These are phyloP conservation scores for Epinephelus malabaricus DNA, from an alignment of 2,797 vertebrate genomes.

Conservation along the genomic window DNA sequence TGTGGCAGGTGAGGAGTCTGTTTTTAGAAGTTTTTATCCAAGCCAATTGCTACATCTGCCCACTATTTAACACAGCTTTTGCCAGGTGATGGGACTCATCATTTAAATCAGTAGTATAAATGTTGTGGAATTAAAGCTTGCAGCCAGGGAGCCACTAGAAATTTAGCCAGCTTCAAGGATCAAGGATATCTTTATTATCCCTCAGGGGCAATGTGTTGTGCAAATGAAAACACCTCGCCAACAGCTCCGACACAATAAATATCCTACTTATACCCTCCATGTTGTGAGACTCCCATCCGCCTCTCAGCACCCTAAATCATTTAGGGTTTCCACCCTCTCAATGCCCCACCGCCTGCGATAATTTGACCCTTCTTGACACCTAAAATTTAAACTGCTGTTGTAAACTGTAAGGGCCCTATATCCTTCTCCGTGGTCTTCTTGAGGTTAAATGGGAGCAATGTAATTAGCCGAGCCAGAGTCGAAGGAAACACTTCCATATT, in stretches of 20 bases:
- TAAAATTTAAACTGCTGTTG: neutral
- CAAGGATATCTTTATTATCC: no score
- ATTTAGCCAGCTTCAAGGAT: neutral
- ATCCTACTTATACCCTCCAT: neutral
- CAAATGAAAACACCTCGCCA: neutral
- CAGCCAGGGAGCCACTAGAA: neutral
- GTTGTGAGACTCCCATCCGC: neutral
- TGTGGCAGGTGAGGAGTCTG: constrained; percentile 4
- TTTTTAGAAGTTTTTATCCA: neutral
- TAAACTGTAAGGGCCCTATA: neutral
- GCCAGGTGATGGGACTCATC: constrained; percentile 9
- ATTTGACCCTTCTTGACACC: neutral
- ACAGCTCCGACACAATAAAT: neutral
- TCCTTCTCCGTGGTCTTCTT: neutral
- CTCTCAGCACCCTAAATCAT: neutral
- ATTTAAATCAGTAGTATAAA: constrained; percentile 10
- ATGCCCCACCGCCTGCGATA: neutral
- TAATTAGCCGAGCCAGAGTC: neutral
- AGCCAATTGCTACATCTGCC: constrained; percentile 13
- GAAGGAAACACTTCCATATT: neutral
- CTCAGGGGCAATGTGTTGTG: no score
- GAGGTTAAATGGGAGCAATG: neutral
- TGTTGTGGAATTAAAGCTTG: neutral
- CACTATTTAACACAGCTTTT: constrained; percentile 9
- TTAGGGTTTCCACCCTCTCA: neutral